Evolutionary conservation across 1,140 invertebrate genomes (phyloP).

Genomic region (Microplitis demolitor): DNA sequence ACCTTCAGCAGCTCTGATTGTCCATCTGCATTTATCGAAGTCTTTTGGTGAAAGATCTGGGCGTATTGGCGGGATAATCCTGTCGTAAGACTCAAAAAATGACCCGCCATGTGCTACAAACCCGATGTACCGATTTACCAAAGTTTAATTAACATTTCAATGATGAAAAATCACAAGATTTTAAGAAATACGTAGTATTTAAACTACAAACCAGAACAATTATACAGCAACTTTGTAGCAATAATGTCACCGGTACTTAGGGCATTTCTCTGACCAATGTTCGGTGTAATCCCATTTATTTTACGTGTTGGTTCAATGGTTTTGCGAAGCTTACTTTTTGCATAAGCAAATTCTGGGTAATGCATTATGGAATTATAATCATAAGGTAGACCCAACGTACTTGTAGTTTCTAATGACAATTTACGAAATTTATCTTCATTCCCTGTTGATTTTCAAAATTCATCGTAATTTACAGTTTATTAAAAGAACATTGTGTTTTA

Average conservation of each 20-base stretch:
- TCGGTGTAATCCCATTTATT: slow-evolving; percentile 78
- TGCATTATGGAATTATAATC: slow-evolving; percentile 99
- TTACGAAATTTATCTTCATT: too few species aligned
- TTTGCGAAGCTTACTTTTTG: slow-evolving; percentile 83
- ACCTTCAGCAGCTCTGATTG: slow-evolving; percentile 95
- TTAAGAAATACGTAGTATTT: too few species aligned
- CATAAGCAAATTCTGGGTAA: slow-evolving; percentile 85
- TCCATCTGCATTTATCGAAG: slow-evolving; percentile 88
- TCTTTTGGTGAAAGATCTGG: slow-evolving; percentile 63
- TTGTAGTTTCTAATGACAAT: slow-evolving; percentile 87
- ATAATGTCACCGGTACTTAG: slow-evolving; percentile 93
- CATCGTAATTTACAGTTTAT: too few species aligned
- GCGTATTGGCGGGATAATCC: slow-evolving; percentile 78
- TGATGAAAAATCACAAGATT: background rate
- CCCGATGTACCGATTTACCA: too few species aligned
- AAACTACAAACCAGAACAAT: slow-evolving; percentile 82
- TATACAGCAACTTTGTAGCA: slow-evolving; percentile 95
- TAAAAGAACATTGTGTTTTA: background rate
- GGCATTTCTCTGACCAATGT: slow-evolving; percentile 91
- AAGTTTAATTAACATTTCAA: background rate
- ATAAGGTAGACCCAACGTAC: slow-evolving; percentile 92
- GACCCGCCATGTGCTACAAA: slow-evolving; percentile 87
- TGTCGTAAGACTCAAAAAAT: slow-evolving; percentile 85
- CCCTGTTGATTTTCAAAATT: too few species aligned
- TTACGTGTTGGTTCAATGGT: slow-evolving; percentile 90